These are phyloP conservation scores for Andrena dorsata DNA, from an alignment of 2,888 invertebrate genomes.

Conservation along the genomic window DNA sequence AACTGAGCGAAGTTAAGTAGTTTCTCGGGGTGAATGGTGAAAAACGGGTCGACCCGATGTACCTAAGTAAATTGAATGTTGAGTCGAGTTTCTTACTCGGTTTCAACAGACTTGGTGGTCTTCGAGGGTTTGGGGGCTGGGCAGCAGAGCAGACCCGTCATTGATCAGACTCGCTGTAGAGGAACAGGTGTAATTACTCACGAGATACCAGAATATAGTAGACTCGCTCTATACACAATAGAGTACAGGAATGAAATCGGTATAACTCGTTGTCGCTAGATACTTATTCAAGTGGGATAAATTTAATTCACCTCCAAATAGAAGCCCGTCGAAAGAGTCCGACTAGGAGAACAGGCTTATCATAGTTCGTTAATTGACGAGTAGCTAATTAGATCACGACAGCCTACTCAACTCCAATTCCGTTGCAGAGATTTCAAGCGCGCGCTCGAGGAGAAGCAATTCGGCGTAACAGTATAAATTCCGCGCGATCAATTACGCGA, in stretches of 20 bases:
- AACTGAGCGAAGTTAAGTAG: not conserved
- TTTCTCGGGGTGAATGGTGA: not conserved
- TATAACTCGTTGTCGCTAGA: no score
- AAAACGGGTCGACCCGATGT: not conserved
- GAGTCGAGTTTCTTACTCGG: not conserved
- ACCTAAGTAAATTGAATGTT: not conserved
- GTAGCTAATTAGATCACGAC: slow-evolving; percentile 14
- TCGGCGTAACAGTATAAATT: slow-evolving; percentile 32
- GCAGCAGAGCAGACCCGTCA: not conserved
- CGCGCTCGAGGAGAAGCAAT: slow-evolving; percentile 24
- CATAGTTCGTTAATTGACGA: no score
- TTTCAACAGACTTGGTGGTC: not conserved
- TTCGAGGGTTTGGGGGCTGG: not conserved
- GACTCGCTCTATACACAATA: not conserved
- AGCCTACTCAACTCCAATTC: not conserved
- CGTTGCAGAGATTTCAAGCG: not conserved
- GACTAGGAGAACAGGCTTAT: no score
- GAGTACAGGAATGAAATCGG: no score
- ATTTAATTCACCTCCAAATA: no score
- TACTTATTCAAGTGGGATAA: no score
- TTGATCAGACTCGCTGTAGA: not conserved
- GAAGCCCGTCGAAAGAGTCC: no score
- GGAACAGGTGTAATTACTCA: not conserved
- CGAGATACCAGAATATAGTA: not conserved
- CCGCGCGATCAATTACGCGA: slow-evolving; percentile 37